A percentile compares a stretch with the other conserved stretches of the same genome.
phyloP scores from a whole-genome alignment of 2,888 invertebrate species.

The Capitulum mitella region DNA sequence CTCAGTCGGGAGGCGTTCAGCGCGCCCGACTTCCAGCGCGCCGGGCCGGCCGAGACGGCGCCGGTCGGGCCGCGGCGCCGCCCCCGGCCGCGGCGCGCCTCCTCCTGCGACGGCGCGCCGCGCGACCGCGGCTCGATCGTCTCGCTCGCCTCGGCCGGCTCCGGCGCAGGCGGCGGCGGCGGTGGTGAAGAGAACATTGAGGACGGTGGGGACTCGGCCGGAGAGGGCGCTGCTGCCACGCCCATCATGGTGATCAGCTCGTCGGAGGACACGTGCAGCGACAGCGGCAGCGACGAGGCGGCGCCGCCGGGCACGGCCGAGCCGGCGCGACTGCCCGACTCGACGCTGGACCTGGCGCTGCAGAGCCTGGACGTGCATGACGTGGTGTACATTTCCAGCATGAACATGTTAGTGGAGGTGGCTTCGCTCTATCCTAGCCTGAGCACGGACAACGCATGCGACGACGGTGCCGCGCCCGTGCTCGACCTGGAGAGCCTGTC shows the following conservation, averaged over 20 bases:
- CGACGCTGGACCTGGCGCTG: conserved; percentile 4
- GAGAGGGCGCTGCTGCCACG: not conserved
- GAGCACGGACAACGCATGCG: conserved; percentile 7
- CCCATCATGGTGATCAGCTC: conserved; percentile 12
- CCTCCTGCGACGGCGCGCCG: not conserved
- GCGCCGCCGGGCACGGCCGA: not conserved
- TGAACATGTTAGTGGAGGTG: conserved; percentile 32
- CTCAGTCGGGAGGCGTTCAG: conserved; percentile 3
- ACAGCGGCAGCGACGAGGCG: not conserved
- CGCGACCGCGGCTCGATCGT: not conserved
- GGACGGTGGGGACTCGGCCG: not conserved
- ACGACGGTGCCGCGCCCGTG: not conserved
- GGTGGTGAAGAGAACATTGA: not conserved
- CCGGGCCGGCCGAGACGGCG: not conserved
- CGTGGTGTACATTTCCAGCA: conserved; percentile 33
- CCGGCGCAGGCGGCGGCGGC: not conserved
- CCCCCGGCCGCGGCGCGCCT: not conserved
- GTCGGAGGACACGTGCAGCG: not conserved
- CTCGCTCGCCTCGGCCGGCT: not conserved
- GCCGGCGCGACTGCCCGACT: not conserved
- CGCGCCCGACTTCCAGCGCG: not conserved
- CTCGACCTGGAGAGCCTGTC: not conserved
- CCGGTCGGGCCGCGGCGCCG: not conserved
- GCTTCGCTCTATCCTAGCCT: conserved; percentile 6
- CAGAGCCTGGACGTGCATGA: not conserved